Evolutionary conservation across 2,797 vertebrate species (phyloP).

Genomic region (Geotrypetes seraphini): DNA sequence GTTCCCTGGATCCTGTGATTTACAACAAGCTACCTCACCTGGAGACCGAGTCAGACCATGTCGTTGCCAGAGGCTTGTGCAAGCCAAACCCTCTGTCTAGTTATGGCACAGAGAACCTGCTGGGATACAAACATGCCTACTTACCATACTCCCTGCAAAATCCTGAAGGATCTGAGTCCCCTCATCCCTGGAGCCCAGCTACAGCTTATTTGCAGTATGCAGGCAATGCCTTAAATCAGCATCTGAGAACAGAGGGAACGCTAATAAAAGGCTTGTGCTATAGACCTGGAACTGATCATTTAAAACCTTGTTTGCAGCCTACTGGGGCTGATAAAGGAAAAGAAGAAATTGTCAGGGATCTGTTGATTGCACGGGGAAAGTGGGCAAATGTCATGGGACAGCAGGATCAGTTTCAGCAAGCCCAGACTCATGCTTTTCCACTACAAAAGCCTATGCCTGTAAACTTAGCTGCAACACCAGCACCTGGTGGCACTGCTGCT

Average conservation of each 20-base stretch:
- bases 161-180: conserved; percentile 38
- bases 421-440: conserved; percentile 15
- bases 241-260: conserved; percentile 30
- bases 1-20: conserved; percentile 43
- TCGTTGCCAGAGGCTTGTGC: conserved; percentile 30
- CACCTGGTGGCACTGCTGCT: conserved; percentile 33
- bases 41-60: conserved; percentile 23
- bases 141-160: conserved; percentile 53
- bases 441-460: conserved; percentile 17
- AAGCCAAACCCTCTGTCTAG: conserved; percentile 33
- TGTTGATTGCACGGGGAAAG: conserved; percentile 36
- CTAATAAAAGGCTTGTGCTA: conserved; percentile 44
- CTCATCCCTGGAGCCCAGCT: conserved; percentile 44
- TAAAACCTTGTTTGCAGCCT: not conserved
- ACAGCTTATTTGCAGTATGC: conserved; percentile 35
- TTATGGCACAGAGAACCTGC: conserved; percentile 33
- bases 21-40: conserved; percentile 62
- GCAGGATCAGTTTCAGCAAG: conserved; percentile 15
- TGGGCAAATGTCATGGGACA: conserved; percentile 40
- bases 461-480: conserved; percentile 23
- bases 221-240: conserved; percentile 37
- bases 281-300: conserved; percentile 38
- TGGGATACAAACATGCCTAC: conserved; percentile 63
- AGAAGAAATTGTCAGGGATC: conserved; percentile 28
- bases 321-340: conserved; percentile 14